phyloP scores from a whole-genome alignment of 2,113 vertebrate genomes.

The Oncorhynchus kisutch region DNA sequence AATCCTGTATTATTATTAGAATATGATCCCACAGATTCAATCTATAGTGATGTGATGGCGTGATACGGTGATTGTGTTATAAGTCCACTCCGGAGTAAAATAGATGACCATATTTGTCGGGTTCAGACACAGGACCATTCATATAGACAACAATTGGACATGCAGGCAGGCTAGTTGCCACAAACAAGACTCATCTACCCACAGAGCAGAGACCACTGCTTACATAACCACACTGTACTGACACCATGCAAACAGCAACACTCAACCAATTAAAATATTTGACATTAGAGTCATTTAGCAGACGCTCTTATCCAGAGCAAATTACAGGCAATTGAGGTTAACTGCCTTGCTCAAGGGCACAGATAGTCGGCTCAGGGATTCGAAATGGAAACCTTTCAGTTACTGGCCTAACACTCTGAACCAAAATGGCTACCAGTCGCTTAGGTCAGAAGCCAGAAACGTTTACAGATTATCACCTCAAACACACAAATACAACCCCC shows the following conservation, averaged over 20 bases:
- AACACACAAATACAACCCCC: conserved; percentile 17
- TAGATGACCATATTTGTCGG: conserved; percentile 31
- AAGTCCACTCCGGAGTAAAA: conserved; percentile 16
- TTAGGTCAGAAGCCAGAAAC: background rate
- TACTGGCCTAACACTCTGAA: too few species aligned
- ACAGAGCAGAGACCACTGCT: conserved; percentile 58
- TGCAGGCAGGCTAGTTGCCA: conserved; percentile 34
- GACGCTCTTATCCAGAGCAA: too few species aligned
- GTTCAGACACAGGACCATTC: conserved; percentile 33
- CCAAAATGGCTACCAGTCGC: too few species aligned
- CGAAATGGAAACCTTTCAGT: too few species aligned
- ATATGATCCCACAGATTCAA: conserved; percentile 36
- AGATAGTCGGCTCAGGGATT: too few species aligned
- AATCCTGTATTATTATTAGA: conserved; percentile 31
- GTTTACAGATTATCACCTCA: conserved; percentile 14
- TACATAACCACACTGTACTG: conserved; percentile 53
- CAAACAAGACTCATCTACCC: conserved; percentile 57
- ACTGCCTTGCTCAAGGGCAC: too few species aligned
- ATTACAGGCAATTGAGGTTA: too few species aligned
- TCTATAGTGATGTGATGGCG: conserved; percentile 32
- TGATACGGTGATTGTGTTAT: conserved; percentile 19
- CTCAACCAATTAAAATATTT: conserved; percentile 11
- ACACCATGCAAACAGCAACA: conserved; percentile 51
- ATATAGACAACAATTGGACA: conserved; percentile 52
- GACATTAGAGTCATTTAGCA: too few species aligned